These are phyloP conservation scores for Arrhamphus sclerolepis DNA, from an alignment of 2,797 vertebrate genomes.

Conservation along the genomic window DNA sequence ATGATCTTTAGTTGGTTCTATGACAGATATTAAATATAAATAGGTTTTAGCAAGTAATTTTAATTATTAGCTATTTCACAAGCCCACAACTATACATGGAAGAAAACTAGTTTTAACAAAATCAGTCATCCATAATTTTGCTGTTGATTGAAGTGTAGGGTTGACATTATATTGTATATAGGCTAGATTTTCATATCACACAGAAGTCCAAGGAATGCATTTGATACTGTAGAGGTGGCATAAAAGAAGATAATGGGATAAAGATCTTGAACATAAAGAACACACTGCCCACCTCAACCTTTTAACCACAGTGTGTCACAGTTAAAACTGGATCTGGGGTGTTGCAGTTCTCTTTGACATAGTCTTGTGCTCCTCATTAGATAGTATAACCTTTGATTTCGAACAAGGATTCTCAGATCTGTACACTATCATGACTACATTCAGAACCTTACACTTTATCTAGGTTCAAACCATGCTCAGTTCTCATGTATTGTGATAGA, in stretches of 20 bases:
- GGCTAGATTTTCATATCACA: slow-evolving; percentile 10
- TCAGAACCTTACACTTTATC: slow-evolving; percentile 10
- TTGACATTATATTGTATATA: slow-evolving; percentile 6
- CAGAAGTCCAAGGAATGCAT: slow-evolving; percentile 6
- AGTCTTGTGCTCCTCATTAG: slow-evolving; percentile 43
- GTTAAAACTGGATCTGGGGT: slow-evolving; percentile 16
- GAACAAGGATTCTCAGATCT: slow-evolving; percentile 30
- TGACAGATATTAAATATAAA: neutral
- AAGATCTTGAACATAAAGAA: slow-evolving; percentile 27
- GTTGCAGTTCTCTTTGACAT: slow-evolving; percentile 19
- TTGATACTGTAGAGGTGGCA: slow-evolving; percentile 20
- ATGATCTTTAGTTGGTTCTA: neutral
- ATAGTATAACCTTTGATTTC: slow-evolving; percentile 34
- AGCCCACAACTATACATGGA: neutral
- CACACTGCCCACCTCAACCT: slow-evolving; percentile 22
- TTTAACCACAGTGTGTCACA: slow-evolving; percentile 33
- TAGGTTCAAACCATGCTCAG: neutral
- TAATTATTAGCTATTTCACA: neutral
- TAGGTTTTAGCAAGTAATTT: neutral
- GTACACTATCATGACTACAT: slow-evolving; percentile 20
- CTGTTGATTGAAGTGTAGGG: neutral
- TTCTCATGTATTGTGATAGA: slow-evolving; percentile 16
- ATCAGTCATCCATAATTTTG: slow-evolving; percentile 1
- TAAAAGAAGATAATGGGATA: slow-evolving; percentile 31
- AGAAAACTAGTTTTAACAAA: neutral